phyloP scores from a whole-genome alignment of 1,140 invertebrate species.

The Macrosteles quadrilineatus region DNA sequence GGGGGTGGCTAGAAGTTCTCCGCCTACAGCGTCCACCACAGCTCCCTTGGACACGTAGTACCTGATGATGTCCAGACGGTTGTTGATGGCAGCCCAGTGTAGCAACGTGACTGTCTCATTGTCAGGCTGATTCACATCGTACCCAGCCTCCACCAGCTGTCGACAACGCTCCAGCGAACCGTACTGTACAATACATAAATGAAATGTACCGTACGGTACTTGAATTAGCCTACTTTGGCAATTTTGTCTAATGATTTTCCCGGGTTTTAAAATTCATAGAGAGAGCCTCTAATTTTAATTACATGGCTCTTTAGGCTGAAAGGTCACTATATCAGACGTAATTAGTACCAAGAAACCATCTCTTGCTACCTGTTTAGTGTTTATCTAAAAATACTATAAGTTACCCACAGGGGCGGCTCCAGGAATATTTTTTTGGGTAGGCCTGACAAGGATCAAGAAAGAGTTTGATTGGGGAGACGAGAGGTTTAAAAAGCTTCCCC shows the following conservation, averaged over 20 bases:
- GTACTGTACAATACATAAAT: constrained; percentile 35
- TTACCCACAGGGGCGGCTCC: no score
- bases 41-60: constrained; percentile 87
- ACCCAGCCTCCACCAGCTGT: constrained; percentile 78
- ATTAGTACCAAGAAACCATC: no score
- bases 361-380: no score
- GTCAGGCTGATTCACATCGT: constrained; percentile 88
- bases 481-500: no score
- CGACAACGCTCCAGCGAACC: constrained; percentile 39
- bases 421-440: no score
- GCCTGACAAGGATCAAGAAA: no score
- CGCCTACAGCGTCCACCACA: constrained; percentile 90
- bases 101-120: constrained; percentile 92
- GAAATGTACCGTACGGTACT: no score
- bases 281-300: no score
- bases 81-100: constrained; percentile 99
- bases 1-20: constrained; percentile 93
- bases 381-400: no score
- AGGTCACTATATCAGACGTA: no score
- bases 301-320: no score
- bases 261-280: not conserved
- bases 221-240: not conserved
- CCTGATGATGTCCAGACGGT: constrained; percentile 88
- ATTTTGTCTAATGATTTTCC: not conserved
- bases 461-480: no score